A percentile compares a stretch with the other conserved stretches of the same genome.
Conservation (phyloP, 2,888 invertebrate species). For the Macrosoma leucophasiata region DNA sequence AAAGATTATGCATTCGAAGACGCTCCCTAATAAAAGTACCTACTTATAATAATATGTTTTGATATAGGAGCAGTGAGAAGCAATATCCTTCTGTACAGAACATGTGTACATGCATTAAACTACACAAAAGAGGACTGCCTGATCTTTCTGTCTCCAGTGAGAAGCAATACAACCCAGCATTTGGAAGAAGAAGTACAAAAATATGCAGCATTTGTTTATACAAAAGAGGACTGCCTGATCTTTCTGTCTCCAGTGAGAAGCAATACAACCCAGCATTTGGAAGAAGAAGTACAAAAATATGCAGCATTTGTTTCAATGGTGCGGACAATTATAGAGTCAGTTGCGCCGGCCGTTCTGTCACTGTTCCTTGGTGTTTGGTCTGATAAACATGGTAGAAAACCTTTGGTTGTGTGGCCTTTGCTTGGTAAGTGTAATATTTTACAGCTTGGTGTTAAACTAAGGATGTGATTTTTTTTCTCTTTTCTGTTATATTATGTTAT, state of each 20-base stretch:
- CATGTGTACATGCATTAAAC: conserved; percentile 76
- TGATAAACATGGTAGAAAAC: conserved; percentile 85
- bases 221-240: conserved; percentile 75
- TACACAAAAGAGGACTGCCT: conserved; percentile 76
- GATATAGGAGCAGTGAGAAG: conserved; percentile 75
- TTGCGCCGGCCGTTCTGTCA: conserved; percentile 80
- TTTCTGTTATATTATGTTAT: no score
- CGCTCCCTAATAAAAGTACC: no score
- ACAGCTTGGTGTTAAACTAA: neutral
- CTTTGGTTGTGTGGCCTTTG: conserved; percentile 78
- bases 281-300: conserved; percentile 77
- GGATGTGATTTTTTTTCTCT: no score
- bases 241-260: conserved; percentile 66
- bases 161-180: conserved; percentile 62
- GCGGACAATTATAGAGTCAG: conserved; percentile 77
- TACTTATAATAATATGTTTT: no score
- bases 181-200: conserved; percentile 74
- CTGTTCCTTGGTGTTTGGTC: conserved; percentile 89
- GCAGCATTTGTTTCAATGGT: conserved; percentile 78
- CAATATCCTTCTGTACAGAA: conserved; percentile 80
- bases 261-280: conserved; percentile 63
- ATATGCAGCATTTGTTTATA: conserved; percentile 75
- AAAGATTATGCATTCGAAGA: no score
- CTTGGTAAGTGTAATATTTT: conserved; percentile 61
- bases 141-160: conserved; percentile 57